Conservation (phyloP, 2,888 invertebrate genomes). For the Acleris holmiana region DNA sequence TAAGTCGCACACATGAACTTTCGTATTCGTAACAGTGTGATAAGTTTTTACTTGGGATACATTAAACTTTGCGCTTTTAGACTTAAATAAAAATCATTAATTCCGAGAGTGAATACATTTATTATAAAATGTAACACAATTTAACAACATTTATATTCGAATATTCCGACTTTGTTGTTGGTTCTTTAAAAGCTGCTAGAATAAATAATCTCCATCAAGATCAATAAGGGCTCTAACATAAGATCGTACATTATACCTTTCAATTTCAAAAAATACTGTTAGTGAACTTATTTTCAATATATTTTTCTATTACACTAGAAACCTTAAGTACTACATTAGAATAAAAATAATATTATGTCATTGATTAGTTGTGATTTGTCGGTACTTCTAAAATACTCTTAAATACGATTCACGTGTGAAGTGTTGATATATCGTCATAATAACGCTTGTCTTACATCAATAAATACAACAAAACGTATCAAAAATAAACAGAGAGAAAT, state of each 20-base stretch:
- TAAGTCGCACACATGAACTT: too few species aligned
- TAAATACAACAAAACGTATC: constrained; percentile 9
- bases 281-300: constrained; percentile 36
- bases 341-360: constrained; percentile 17
- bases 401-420: constrained; percentile 5
- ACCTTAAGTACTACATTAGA: constrained; percentile 27
- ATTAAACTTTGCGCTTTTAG: too few species aligned
- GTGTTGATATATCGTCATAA: neutral
- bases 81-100: neutral
- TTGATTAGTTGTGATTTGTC: constrained; percentile 31
- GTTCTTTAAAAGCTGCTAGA: constrained; percentile 25
- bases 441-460: neutral
- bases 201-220: constrained; percentile 34
- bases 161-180: constrained; percentile 12
- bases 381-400: constrained; percentile 12
- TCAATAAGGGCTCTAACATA: constrained; percentile 20
- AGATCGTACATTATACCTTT: constrained; percentile 24
- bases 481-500: constrained; percentile 34
- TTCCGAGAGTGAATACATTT: constrained; percentile 34
- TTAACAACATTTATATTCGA: constrained; percentile 29
- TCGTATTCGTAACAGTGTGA: too few species aligned
- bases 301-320: constrained; percentile 21
- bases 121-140: constrained; percentile 35
- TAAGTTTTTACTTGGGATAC: too few species aligned
- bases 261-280: constrained; percentile 42